Percentiles rank a stretch among this genome's conserved stretches.
Conservation (phyloP, 2,888 invertebrate genomes). For the Acrobasis suavella region DNA sequence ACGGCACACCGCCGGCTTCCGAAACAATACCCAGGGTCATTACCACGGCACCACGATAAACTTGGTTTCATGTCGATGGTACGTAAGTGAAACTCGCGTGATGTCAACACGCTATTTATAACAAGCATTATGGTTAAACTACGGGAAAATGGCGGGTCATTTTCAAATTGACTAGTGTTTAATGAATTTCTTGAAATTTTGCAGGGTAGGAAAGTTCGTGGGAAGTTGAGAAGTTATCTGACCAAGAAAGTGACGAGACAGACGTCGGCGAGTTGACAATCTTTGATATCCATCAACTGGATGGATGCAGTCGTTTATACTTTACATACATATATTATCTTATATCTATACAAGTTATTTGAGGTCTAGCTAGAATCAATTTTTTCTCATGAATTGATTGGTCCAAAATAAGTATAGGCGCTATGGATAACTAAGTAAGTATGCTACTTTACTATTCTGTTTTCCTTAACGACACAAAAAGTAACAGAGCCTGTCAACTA, state of each 20-base stretch:
- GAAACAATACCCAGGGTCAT: constrained; percentile 19
- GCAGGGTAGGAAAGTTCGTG: neutral
- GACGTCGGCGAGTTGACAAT: neutral
- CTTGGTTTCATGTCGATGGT: neutral
- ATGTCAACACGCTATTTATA: constrained; percentile 20
- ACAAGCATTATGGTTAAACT: constrained; percentile 2
- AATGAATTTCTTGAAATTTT: neutral
- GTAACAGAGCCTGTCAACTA: neutral
- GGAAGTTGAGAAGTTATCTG: neutral
- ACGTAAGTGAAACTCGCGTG: constrained; percentile 1
- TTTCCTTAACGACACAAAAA: neutral
- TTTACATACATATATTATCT: too few relatives aligned
- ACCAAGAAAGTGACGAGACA: neutral
- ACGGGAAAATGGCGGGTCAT: constrained; percentile 3
- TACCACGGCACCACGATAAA: neutral
- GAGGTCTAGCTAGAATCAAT: too few relatives aligned
- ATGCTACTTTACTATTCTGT: too few relatives aligned
- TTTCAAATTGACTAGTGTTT: neutral
- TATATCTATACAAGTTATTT: too few relatives aligned
- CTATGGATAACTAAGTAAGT: too few relatives aligned
- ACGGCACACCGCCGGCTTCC: constrained; percentile 19
- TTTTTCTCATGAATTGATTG: too few relatives aligned
- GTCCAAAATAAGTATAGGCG: too few relatives aligned
- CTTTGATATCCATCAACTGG: too few relatives aligned
- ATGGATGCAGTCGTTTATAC: neutral